Evolutionary conservation across 2,113 vertebrate species (phyloP), one percentile per base, ranked within the genome.

Genomic region (Corythornis vintsioides): DNA sequence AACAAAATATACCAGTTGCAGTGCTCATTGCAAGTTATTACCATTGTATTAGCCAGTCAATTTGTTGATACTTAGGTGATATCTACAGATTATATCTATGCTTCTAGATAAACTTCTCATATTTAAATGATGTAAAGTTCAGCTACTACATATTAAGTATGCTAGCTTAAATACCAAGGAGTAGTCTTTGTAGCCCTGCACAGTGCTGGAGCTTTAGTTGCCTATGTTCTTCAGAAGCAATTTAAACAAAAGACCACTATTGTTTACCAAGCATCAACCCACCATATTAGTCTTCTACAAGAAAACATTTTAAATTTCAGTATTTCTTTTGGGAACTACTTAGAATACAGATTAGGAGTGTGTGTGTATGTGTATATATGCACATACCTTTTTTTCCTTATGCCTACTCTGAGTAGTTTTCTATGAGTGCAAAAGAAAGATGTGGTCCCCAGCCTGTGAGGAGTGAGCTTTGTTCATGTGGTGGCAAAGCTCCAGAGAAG

Each of bases 21-120:
- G 4, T 31, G 43, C 90, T 94, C 56, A 28, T n/a, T 93, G 84
- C 69, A 69, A 80, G 73, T 64, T 87, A 86, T 90, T 94, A 67
- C 89, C 35, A 59, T 40, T 94, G 88, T 72, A 88, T 89, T 67
- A 81, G 67, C 33, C 83, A 92, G 80, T 70, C 84, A 87, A 76
- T 82, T 35, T 76, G 64, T 66, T 78, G 31, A 6, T 93, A 24
- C 47, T 78, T 43, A 33, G 48, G 17, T n/a, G 18, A 19, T 56
- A 56, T 56, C 55, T 12, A 66, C 24, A 76, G 71, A 53, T 63
- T 18, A 48, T 48, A 47, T 3, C 12, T 75, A 4, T 81, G 33
- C 57, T 56, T 75, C 83, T 50, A 73, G 35, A 75, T 77, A 40
- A 56, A n/a, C 33, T 74, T 59, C 60, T 81, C 33, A 48, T 82